Conservation (phyloP, 2,888 invertebrate genomes). For the Ophion ventricosus region DNA sequence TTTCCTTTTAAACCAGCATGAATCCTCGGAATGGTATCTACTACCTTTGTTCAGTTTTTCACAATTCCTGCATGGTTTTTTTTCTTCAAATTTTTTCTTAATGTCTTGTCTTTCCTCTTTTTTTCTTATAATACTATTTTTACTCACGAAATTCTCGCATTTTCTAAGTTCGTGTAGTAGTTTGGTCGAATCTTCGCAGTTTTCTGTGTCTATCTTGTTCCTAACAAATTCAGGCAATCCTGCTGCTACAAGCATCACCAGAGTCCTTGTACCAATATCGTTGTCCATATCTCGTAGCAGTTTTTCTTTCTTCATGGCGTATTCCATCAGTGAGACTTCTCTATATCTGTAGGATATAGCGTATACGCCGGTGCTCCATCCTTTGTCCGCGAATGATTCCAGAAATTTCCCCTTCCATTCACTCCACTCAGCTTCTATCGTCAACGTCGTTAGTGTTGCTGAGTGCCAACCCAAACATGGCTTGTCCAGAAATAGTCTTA, state of each 20-base stretch:
- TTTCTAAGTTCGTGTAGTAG: constrained; percentile 60
- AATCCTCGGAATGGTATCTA: constrained; percentile 66
- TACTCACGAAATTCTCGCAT: constrained; percentile 59
- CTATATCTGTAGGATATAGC: constrained; percentile 70
- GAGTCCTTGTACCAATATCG: constrained; percentile 64
- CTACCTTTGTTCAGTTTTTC: constrained; percentile 70
- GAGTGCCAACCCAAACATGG: constrained; percentile 69
- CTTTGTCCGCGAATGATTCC: constrained; percentile 70
- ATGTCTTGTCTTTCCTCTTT: constrained; percentile 63
- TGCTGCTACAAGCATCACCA: constrained; percentile 64
- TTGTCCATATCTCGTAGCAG: constrained; percentile 69
- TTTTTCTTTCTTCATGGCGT: constrained; percentile 71
- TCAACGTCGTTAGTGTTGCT: constrained; percentile 65
- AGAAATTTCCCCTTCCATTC: constrained; percentile 72
- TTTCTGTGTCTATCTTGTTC: constrained; percentile 69
- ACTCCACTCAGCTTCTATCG: constrained; percentile 67
- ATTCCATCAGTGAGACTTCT: constrained; percentile 71
- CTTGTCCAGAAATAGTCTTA: constrained; percentile 69
- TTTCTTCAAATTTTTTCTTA: constrained; percentile 66
- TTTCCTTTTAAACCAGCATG: constrained; percentile 66
- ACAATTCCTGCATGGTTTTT: constrained; percentile 69
- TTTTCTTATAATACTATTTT: constrained; percentile 41
- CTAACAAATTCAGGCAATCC: constrained; percentile 71
- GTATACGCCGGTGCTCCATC: constrained; percentile 71
- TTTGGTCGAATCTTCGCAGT: constrained; percentile 45